phyloP scores from a whole-genome alignment of 2,888 invertebrate genomes.

The Cryptus viduatorius region DNA sequence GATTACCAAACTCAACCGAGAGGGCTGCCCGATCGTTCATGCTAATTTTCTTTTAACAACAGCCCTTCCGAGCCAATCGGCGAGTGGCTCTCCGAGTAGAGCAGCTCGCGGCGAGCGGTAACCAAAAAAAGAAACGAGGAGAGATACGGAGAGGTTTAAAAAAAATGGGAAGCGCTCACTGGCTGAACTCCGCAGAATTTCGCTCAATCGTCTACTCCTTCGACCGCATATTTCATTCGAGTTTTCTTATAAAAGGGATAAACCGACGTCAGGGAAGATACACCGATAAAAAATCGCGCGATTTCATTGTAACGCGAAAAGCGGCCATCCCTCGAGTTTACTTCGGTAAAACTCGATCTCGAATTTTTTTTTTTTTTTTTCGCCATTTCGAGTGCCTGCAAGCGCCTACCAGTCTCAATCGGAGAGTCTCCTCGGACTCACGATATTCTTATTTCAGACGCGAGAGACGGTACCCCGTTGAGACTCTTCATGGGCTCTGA shows the following conservation, averaged over 20 bases:
- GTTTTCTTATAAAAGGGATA: neutral
- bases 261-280: neutral
- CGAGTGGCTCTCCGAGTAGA: conserved; percentile 65
- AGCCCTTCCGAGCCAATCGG: conserved; percentile 83
- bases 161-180: conserved; percentile 62
- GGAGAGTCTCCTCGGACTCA: conserved; percentile 11
- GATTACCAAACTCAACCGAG: conserved; percentile 77
- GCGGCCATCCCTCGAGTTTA: neutral
- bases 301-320: neutral
- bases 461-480: conserved; percentile 52
- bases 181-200: conserved; percentile 18
- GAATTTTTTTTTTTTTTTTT: conserved; percentile 5
- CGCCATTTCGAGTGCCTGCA: conserved; percentile 11
- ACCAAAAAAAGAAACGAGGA: conserved; percentile 65
- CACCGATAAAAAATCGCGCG: neutral
- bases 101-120: conserved; percentile 38
- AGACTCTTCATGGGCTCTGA: conserved; percentile 16
- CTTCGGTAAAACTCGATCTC: conserved; percentile 9
- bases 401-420: conserved; percentile 32
- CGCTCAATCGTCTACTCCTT: conserved; percentile 19
- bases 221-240: conserved; percentile 22
- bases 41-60: conserved; percentile 84
- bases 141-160: conserved; percentile 44
- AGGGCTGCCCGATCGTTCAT: conserved; percentile 81
- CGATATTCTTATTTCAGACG: conserved; percentile 24